Base-by-base conservation (phyloP, 2,113 vertebrate genomes). In the Aptenodytes patagonicus region DNA sequence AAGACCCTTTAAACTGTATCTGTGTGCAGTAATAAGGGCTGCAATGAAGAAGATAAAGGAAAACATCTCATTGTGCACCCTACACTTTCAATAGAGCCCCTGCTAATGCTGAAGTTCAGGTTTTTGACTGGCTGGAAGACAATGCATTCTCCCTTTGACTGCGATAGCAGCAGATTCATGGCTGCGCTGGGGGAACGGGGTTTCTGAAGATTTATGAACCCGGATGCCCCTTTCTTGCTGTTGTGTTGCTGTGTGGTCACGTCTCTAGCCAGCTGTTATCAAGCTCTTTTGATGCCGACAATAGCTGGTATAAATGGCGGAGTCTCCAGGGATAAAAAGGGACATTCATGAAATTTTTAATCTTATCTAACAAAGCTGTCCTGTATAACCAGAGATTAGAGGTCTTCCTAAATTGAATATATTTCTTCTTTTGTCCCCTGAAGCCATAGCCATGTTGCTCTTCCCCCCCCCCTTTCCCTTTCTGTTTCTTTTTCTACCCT, bases 351-450 rank as follows among this genome's bases (percentile, higher is more conserved):
- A 97, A 95, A 93, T 91, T 93, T 95, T 97, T 89, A 82, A 97
- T 97, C 97, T 97, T 96, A 97, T 97, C 97, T 95, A 95, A 90
- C 89, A 97, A 98, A 97, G 96, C 96, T 96, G 92, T 91, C 95
- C 97, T 96, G 96, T 87, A 97, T 90, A 92, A 95, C 91, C 68
- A 90, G 94, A 97, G 97, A 98, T 97, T 95, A 97, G 93, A 71
- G 90, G 88, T 91, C 93, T 93, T 93, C 90, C 87, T 80, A 95
- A 96, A 98, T 79, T 62, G 82, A 97, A 97, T 86, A 66, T 68
- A 94, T 94, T 94, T 91, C 42, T 83, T 83, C 93, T 75, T 97
- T 97, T 97, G 92, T 93, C 49, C 69, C 81, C 40, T 47, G 38
- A 82, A 72, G 91, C 42, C 69, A 18, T 91, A 81, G 90, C 69